phyloP scores from a whole-genome alignment of 2,113 vertebrate species.

The Tragelaphus scriptus region DNA sequence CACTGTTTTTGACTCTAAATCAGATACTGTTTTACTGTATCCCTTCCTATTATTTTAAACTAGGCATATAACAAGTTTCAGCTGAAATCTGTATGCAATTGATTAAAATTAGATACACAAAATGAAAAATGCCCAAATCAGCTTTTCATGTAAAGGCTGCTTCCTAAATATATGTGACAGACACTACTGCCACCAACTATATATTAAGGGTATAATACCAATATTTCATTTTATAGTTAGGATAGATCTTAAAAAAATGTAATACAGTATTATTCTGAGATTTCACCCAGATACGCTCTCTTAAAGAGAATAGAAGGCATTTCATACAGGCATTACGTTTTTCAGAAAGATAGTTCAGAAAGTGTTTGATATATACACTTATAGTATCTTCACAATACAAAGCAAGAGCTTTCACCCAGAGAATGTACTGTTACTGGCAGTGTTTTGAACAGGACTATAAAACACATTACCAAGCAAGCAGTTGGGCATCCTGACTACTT shows the following conservation, averaged over 20 bases:
- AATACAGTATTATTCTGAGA: not conserved
- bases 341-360: slow-evolving; percentile 27
- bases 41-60: not conserved
- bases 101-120: slow-evolving; percentile 17
- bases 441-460: not conserved
- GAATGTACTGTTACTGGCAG: not conserved
- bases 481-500: not conserved
- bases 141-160: not conserved
- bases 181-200: not conserved
- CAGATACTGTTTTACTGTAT: not conserved
- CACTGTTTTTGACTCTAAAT: not conserved
- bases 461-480: not conserved
- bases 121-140: not conserved
- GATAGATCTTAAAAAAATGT: not conserved
- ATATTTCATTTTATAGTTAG: slow-evolving; percentile 5
- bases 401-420: not conserved
- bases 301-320: slow-evolving; percentile 4
- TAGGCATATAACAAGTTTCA: not conserved
- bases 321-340: slow-evolving; percentile 22
- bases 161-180: not conserved
- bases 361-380: not conserved
- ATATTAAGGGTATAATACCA: not conserved
- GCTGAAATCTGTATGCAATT: not conserved
- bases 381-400: slow-evolving; percentile 28
- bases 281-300: slow-evolving; percentile 8